Base-by-base conservation (phyloP, 2,797 vertebrate genomes). In the Coendou prehensilis region DNA sequence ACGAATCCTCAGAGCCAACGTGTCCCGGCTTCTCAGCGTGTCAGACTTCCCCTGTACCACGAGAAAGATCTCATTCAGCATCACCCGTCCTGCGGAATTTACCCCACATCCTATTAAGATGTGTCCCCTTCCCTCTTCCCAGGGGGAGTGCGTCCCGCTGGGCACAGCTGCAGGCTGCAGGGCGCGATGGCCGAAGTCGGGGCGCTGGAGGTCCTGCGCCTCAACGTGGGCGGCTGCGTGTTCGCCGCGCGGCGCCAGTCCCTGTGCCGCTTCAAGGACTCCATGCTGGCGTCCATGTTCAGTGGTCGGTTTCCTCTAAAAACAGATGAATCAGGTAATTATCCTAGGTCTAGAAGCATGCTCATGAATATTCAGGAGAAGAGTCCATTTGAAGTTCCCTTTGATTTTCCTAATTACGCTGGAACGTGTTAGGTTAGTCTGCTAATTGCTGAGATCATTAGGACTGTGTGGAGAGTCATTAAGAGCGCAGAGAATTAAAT, bases 281-380 rank as follows among this genome's bases (percentile, higher is more conserved):
- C 98, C 0, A 97, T 98, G 98, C 97, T 99, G 75, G 98, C 98
- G 4, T 98, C 98, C 13, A 98, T 99, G 98, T 98, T 98, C 76
- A 99, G 98, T 94, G 98, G 98, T 57, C 83, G 96, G 57, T 99
- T 99, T 97, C 98, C 98, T 97, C 93, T 99, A n/a, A 98, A 98
- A 97, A 96, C 96, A 88, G 98, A 98, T 95, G 96, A 98, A 80
- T 98, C 98, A 11, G 98, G 98, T 98, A 98, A 98, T 80, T 95
- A 89, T 5, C 7, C 9, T 56, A 84, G 95, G n/a, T 80, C 88
- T 93, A 13, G 96, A 97, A 95, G 87, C 89, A 85, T 81, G 0
- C 79, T 78, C 17, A 30, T 92, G 79, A 89, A 86, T 96, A 84
- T 73, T 97, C 67, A 78, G 92, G 93, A 71, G 87, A 81, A 71